Evolutionary conservation across 2,888 invertebrate genomes (phyloP).

Genomic region (Cephonodes hylas): DNA sequence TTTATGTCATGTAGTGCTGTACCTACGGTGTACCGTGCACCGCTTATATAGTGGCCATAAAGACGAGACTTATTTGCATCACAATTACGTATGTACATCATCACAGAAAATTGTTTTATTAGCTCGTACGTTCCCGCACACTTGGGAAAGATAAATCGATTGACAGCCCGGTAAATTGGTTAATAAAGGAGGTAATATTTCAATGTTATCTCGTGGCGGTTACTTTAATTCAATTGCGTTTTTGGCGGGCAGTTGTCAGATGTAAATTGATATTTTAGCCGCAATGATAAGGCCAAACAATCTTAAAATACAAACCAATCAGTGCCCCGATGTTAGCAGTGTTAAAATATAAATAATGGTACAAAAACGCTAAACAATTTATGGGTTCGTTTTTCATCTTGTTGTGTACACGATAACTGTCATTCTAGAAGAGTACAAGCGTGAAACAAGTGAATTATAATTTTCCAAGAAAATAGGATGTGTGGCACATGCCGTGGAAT

Average conservation of each 20-base stretch:
- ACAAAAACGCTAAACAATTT: too few species aligned
- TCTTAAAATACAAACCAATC: background rate
- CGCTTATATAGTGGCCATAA: background rate
- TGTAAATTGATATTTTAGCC: constrained; percentile 4
- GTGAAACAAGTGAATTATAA: background rate
- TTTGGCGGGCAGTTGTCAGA: background rate
- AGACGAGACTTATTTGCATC: constrained; percentile 8
- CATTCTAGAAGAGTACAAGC: background rate
- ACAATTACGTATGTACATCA: constrained; percentile 5
- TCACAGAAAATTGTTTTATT: constrained; percentile 8
- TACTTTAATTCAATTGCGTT: constrained; percentile 5
- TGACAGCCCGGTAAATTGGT: constrained; percentile 1
- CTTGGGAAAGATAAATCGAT: constrained; percentile 9
- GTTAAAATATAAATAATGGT: background rate
- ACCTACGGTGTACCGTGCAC: constrained; percentile 21
- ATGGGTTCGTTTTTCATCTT: too few species aligned
- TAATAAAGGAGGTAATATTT: constrained; percentile 3
- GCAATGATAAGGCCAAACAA: background rate
- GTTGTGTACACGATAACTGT: background rate
- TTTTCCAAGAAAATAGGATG: constrained; percentile 2
- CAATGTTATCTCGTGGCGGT: background rate
- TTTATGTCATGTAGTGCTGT: constrained; percentile 39
- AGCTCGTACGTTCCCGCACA: background rate
- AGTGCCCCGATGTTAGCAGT: background rate
- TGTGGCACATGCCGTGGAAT: background rate